These are phyloP conservation scores for Smutsia temminckii DNA, from an alignment of 2,797 vertebrate species.

Conservation along the genomic window DNA sequence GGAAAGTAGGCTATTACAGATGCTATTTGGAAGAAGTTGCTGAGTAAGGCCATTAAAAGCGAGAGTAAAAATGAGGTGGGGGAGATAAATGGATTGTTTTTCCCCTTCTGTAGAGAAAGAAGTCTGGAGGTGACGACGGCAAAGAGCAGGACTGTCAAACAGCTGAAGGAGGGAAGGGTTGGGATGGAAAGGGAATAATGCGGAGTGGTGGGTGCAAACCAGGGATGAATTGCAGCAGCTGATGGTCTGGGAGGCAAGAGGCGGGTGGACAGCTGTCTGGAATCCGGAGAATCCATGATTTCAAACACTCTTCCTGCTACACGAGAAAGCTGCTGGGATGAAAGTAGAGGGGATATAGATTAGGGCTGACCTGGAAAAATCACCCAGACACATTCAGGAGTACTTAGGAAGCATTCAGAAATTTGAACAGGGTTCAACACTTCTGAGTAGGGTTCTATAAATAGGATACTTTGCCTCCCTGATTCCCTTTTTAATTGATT, in stretches of 20 bases:
- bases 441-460: neutral
- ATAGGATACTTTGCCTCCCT: neutral
- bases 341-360: neutral
- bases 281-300: neutral
- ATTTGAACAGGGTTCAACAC: neutral
- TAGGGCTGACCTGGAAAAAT: neutral
- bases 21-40: constrained; percentile 63
- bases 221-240: neutral
- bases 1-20: constrained; percentile 63
- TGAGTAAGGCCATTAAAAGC: constrained; percentile 61
- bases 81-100: neutral
- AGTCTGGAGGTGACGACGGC: neutral
- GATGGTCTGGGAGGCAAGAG: neutral
- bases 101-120: neutral
- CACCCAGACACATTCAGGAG: neutral
- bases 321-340: too few relatives aligned
- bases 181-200: neutral
- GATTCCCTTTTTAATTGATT: neutral
- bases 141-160: neutral
- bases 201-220: neutral
- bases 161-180: too few relatives aligned
- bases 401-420: neutral
- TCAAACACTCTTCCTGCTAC: accelerated
- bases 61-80: constrained; percentile 60
- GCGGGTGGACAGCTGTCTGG: too few relatives aligned